These are phyloP conservation scores for Hoplostethus atlanticus DNA, from an alignment of 2,797 vertebrate genomes.

Conservation along the genomic window DNA sequence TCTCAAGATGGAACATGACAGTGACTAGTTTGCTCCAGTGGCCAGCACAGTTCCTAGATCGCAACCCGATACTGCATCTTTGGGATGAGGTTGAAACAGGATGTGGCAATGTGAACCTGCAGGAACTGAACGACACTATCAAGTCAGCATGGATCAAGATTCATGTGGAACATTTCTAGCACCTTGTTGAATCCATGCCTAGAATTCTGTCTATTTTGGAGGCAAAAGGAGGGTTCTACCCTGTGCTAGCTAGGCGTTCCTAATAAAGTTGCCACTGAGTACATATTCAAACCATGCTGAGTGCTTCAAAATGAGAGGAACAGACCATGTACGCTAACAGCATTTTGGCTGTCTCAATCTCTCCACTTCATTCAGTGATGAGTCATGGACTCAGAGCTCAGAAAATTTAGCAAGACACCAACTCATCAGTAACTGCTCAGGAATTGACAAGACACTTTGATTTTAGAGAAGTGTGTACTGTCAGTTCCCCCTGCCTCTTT, in stretches of 20 bases:
- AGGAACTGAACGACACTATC: too few relatives aligned
- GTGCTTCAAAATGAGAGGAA: slow-evolving; percentile 13
- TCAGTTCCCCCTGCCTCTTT: neutral
- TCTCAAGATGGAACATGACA: too few relatives aligned
- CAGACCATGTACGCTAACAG: slow-evolving; percentile 20
- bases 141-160: too few relatives aligned
- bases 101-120: too few relatives aligned
- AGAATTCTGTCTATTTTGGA: neutral
- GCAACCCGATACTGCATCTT: too few relatives aligned
- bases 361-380: slow-evolving; percentile 28
- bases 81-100: too few relatives aligned
- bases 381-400: slow-evolving; percentile 42
- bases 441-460: slow-evolving; percentile 40
- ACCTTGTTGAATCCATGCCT: slow-evolving; percentile 5
- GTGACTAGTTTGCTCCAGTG: too few relatives aligned
- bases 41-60: too few relatives aligned
- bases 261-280: slow-evolving; percentile 10
- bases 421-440: slow-evolving; percentile 38
- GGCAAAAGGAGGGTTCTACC: neutral
- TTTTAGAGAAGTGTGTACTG: slow-evolving; percentile 35
- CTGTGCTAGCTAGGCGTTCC: neutral
- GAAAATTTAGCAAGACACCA: slow-evolving; percentile 43
- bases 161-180: slow-evolving; percentile 1
- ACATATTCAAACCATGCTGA: neutral
- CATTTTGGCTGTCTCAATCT: slow-evolving; percentile 31